These are phyloP conservation scores for Nasonia oneida DNA, from an alignment of 2,888 invertebrate species.

Conservation along the genomic window DNA sequence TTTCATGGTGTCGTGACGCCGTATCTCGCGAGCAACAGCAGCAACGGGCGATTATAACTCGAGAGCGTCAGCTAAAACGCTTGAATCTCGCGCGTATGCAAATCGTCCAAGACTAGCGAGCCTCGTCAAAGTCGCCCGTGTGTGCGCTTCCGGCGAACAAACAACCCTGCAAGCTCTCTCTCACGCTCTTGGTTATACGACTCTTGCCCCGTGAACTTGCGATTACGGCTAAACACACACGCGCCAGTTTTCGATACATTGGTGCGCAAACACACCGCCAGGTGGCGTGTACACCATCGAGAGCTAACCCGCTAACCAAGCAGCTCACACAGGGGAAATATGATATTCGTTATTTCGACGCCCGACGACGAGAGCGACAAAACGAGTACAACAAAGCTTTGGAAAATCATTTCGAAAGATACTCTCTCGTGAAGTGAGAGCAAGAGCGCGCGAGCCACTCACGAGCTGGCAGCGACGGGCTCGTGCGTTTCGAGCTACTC, in stretches of 20 bases:
- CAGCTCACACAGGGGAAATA: too few relatives aligned
- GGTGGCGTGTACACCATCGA: not conserved
- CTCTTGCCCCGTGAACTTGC: not conserved
- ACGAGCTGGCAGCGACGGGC: not conserved
- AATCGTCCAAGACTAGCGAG: constrained; percentile 29
- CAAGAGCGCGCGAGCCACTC: not conserved
- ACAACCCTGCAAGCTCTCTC: not conserved
- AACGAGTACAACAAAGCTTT: not conserved
- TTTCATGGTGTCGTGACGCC: constrained; percentile 11
- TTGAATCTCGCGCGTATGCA: constrained; percentile 20
- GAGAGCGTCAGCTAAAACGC: constrained; percentile 3
- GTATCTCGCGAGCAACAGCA: not conserved
- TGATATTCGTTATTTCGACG: too few relatives aligned
- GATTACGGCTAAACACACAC: not conserved
- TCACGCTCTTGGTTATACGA: not conserved
- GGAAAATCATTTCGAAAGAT: not conserved
- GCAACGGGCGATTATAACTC: not conserved
- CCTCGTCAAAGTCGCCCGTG: constrained; percentile 24
- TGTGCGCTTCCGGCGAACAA: not conserved
- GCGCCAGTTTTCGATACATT: not conserved
- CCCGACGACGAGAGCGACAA: too few relatives aligned
- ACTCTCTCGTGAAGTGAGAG: not conserved
- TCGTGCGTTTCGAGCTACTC: constrained; percentile 19
- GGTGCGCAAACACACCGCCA: not conserved
- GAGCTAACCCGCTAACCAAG: too few relatives aligned